Conservation (phyloP, 1,140 invertebrate species). For the Drosophila kepulauana region DNA sequence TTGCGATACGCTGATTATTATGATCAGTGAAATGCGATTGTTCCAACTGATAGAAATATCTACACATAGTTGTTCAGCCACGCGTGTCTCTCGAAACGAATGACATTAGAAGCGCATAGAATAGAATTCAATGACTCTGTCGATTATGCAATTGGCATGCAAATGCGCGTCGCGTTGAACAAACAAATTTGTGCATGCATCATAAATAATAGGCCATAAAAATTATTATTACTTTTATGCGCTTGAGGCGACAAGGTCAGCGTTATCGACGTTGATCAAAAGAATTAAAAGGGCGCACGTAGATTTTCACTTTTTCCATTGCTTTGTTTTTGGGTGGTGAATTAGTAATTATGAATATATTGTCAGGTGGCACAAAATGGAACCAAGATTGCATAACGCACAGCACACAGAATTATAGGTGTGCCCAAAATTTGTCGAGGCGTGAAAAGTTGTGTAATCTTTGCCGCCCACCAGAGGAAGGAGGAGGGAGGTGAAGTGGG, state of each 20-base stretch:
- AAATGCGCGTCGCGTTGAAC: constrained; percentile 28
- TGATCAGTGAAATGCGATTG: constrained; percentile 45
- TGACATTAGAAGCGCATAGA: constrained; percentile 17
- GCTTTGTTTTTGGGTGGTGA: constrained; percentile 22
- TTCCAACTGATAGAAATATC: constrained; percentile 13
- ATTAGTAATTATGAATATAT: constrained; percentile 43
- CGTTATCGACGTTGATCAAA: neutral
- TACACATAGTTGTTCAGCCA: constrained; percentile 23
- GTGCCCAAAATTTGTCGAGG: constrained; percentile 73
- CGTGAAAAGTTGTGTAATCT: constrained; percentile 65
- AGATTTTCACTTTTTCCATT: constrained; percentile 56
- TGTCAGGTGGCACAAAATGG: constrained; percentile 19
- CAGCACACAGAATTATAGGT: constrained; percentile 37
- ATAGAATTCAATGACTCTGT: constrained; percentile 43
- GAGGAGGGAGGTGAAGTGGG: neutral
- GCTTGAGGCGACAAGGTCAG: constrained; percentile 58
- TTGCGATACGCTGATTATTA: constrained; percentile 9
- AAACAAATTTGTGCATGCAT: constrained; percentile 42
- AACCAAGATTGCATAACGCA: constrained; percentile 39
- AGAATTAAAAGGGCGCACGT: constrained; percentile 53
- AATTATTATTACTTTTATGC: constrained; percentile 49
- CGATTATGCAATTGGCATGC: constrained; percentile 79
- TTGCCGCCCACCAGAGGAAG: neutral
- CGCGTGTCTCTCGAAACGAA: constrained; percentile 27
- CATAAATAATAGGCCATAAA: constrained; percentile 66